These are phyloP conservation scores for Diloba caeruleocephala DNA, from an alignment of 2,888 invertebrate species.

Conservation along the genomic window DNA sequence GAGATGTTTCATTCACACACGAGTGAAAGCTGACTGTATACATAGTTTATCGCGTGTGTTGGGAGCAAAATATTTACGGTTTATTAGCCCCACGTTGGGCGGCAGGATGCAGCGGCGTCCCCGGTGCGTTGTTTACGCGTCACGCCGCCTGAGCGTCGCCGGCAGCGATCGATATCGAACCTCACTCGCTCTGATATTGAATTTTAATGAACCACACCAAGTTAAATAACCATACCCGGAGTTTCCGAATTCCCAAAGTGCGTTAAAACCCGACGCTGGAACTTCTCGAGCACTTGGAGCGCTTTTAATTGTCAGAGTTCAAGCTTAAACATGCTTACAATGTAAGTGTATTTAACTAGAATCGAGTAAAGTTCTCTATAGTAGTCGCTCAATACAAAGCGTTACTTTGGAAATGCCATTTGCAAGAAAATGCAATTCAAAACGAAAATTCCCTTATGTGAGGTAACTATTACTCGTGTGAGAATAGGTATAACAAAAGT, in stretches of 20 bases:
- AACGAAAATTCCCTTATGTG: background rate
- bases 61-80: constrained; percentile 43
- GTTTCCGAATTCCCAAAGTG: constrained; percentile 61
- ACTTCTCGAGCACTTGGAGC: constrained; percentile 54
- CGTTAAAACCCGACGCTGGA: constrained; percentile 57
- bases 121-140: constrained; percentile 61
- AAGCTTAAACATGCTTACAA: constrained; percentile 62
- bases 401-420: constrained; percentile 3
- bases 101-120: constrained; percentile 49
- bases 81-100: constrained; percentile 49
- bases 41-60: constrained; percentile 18
- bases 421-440: constrained; percentile 2
- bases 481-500: constrained; percentile 8
- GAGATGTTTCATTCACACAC: constrained; percentile 43
- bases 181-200: constrained; percentile 69
- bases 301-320: constrained; percentile 67
- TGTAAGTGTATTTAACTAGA: constrained; percentile 58
- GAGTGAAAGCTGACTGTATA: constrained; percentile 27
- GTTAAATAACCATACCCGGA: constrained; percentile 64
- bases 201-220: constrained; percentile 75
- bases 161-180: constrained; percentile 68
- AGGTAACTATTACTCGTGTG: background rate
- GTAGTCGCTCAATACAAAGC: background rate
- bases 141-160: constrained; percentile 56
- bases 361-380: constrained; percentile 31